A percentile compares a stretch with the other conserved stretches of the same genome.
Evolutionary conservation across 2,888 invertebrate species (phyloP).

Genomic region (Caenorhabditis sp.): DNA sequence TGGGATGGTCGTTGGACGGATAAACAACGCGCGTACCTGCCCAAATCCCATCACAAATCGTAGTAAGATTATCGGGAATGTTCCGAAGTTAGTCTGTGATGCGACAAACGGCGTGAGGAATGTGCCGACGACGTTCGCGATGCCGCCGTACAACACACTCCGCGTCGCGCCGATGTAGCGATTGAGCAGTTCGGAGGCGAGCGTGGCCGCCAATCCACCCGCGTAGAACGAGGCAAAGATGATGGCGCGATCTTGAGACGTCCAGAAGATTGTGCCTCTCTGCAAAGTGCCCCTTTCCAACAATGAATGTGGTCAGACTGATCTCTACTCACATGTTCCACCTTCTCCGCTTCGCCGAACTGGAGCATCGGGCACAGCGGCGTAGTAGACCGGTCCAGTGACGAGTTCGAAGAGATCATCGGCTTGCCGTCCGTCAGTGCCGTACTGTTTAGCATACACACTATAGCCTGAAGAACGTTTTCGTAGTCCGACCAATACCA

Average conservation of each 20-base stretch:
- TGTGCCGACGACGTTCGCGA: conserved; percentile 75
- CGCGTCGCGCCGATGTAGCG: conserved; percentile 67
- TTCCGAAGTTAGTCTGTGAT: conserved; percentile 64
- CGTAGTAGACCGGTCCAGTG: conserved; percentile 32
- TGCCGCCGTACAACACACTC: conserved; percentile 74
- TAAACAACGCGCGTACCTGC: conserved; percentile 62
- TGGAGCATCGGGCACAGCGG: conserved; percentile 44
- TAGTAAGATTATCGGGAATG: conserved; percentile 67
- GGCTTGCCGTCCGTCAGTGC: conserved; percentile 60
- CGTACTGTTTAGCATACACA: conserved; percentile 76
- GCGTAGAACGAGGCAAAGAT: conserved; percentile 76
- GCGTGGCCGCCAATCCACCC: conserved; percentile 64
- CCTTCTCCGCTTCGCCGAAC: conserved; percentile 37
- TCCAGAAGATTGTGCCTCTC: conserved; percentile 73
- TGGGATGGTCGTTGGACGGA: too few species aligned
- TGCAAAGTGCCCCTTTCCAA: conserved; percentile 43
- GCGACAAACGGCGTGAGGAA: conserved; percentile 74
- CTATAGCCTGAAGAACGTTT: conserved; percentile 64
- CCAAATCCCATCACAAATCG: conserved; percentile 78
- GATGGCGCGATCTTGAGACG: conserved; percentile 71
- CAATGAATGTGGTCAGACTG: not conserved
- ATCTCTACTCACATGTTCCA: conserved; percentile 53
- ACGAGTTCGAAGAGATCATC: conserved; percentile 31
- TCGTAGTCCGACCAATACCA: too few species aligned
- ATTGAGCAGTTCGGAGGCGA: conserved; percentile 63